Percentiles rank a stretch among this genome's conserved stretches.
phyloP scores from a whole-genome alignment of 2,888 invertebrate genomes.

The Drosophila maculinotata region DNA sequence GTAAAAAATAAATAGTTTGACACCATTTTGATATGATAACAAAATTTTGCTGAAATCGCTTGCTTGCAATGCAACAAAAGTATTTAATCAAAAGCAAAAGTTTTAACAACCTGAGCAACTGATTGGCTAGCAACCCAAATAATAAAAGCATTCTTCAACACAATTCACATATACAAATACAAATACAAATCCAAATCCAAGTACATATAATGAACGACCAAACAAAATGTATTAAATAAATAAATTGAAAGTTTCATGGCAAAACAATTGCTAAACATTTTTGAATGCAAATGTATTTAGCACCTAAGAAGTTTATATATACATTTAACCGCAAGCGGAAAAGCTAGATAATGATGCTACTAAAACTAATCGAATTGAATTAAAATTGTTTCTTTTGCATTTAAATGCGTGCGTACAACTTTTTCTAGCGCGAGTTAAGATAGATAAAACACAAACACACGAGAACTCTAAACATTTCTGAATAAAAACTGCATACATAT shows the following conservation, averaged over 20 bases:
- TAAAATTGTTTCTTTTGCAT: slow-evolving; percentile 71
- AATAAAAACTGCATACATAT: slow-evolving; percentile 71
- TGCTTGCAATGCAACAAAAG: slow-evolving; percentile 63
- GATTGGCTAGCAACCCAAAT: slow-evolving; percentile 39
- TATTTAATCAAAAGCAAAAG: slow-evolving; percentile 59
- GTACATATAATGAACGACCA: slow-evolving; percentile 62
- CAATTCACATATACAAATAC: slow-evolving; percentile 26
- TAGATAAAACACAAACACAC: slow-evolving; percentile 51
- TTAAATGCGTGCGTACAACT: slow-evolving; percentile 66
- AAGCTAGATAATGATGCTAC: slow-evolving; percentile 63
- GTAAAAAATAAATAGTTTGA: slow-evolving; percentile 16
- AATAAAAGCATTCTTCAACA: slow-evolving; percentile 31
- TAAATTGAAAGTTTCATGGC: slow-evolving; percentile 73
- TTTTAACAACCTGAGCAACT: slow-evolving; percentile 40
- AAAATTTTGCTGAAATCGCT: slow-evolving; percentile 72
- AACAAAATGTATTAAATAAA: slow-evolving; percentile 63
- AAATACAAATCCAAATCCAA: slow-evolving; percentile 19
- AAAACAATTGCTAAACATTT: slow-evolving; percentile 70
- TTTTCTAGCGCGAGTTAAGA: slow-evolving; percentile 58
- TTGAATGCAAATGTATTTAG: slow-evolving; percentile 70
- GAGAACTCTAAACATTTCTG: slow-evolving; percentile 59
- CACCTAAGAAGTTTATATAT: slow-evolving; percentile 72
- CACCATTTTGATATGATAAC: slow-evolving; percentile 51
- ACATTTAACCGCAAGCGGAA: slow-evolving; percentile 52
- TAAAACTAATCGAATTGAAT: slow-evolving; percentile 59